Conservation (phyloP, 2,888 invertebrate species). For the Sphinx pinastri region DNA sequence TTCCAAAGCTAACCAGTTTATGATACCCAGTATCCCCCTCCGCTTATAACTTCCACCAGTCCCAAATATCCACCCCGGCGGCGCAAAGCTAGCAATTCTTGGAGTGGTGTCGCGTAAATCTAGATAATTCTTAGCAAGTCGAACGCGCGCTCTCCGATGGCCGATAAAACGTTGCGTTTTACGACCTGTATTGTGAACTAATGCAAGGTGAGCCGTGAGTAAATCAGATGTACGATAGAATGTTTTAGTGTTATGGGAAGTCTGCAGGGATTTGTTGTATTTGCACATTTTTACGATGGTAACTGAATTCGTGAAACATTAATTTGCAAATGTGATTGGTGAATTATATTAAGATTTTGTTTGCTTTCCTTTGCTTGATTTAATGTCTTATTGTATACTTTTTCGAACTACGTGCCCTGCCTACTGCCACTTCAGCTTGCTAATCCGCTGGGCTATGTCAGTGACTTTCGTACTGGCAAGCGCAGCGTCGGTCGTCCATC, state of each 20-base stretch:
- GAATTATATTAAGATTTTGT: too few species aligned
- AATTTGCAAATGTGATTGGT: too few species aligned
- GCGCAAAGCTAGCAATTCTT: conserved; percentile 45
- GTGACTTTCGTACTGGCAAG: too few species aligned
- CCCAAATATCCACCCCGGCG: conserved; percentile 33
- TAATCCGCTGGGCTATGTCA: too few species aligned
- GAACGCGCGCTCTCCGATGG: conserved; percentile 35
- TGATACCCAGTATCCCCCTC: neutral
- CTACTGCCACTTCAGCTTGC: too few species aligned
- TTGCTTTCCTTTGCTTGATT: too few species aligned
- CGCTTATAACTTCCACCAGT: conserved; percentile 1
- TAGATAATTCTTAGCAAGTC: conserved; percentile 34
- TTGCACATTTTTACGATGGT: too few species aligned
- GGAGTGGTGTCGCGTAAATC: conserved; percentile 41
- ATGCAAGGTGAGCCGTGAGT: conserved; percentile 1
- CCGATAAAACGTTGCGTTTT: conserved; percentile 43
- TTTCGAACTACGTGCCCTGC: too few species aligned
- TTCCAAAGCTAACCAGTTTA: too few species aligned
- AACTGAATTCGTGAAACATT: too few species aligned
- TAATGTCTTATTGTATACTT: too few species aligned
- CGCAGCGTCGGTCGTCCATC: too few species aligned
- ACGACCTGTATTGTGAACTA: conserved; percentile 29
- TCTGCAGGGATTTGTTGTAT: neutral
- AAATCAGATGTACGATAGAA: conserved; percentile 17
- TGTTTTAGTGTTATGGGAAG: conserved; percentile 6